phyloP scores from a whole-genome alignment of 2,113 vertebrate species.

The Equus przewalskii region DNA sequence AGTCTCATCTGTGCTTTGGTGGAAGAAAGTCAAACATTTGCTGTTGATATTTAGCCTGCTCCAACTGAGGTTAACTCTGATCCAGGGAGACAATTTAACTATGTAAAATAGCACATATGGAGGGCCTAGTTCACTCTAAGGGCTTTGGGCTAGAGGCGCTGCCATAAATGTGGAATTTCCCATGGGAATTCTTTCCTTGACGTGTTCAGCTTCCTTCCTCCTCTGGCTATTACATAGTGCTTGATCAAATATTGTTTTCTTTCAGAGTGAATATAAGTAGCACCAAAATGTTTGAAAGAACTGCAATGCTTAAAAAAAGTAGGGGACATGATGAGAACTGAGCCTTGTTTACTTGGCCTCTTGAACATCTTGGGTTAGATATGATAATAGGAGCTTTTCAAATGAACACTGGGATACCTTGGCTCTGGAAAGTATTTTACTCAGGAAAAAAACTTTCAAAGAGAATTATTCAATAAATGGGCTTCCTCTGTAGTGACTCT shows the following conservation, averaged over 20 bases:
- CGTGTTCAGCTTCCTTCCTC: neutral
- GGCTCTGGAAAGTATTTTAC: neutral
- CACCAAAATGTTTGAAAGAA: neutral
- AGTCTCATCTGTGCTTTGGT: neutral
- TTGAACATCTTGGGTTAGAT: neutral
- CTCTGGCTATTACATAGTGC: neutral
- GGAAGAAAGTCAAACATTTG: slow-evolving; percentile 28
- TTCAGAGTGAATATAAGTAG: neutral
- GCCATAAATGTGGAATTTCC: neutral
- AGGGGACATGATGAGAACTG: neutral
- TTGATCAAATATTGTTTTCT: neutral
- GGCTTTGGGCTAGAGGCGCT: neutral
- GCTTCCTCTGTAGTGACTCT: neutral
- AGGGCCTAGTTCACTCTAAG: neutral
- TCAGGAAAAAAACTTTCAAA: neutral
- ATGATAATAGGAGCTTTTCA: neutral
- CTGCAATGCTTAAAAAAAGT: neutral
- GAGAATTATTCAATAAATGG: slow-evolving; percentile 55
- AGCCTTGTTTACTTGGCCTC: neutral
- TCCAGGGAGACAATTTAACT: neutral
- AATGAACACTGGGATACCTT: neutral
- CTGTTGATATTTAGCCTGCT: neutral
- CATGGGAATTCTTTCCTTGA: neutral
- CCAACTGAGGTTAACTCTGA: neutral
- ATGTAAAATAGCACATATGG: neutral